These are phyloP conservation scores for Linyphia triangularis DNA, from an alignment of 2,888 invertebrate species.

Conservation along the genomic window DNA sequence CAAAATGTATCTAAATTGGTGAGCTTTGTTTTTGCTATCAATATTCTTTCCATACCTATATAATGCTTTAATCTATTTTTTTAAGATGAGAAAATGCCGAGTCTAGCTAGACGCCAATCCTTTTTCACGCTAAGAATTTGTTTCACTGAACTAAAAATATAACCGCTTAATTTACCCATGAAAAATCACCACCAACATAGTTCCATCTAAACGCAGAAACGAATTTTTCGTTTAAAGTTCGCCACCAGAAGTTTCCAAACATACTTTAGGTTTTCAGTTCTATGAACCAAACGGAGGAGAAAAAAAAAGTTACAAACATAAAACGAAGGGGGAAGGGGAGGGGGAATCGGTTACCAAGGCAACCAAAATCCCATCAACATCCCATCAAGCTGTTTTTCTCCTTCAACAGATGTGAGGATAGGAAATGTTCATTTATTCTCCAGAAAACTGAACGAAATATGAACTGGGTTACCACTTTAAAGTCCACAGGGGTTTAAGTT, in stretches of 20 bases:
- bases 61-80: no score
- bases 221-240: neutral
- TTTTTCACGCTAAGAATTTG: no score
- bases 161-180: no score
- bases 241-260: neutral
- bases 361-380: constrained; percentile 52
- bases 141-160: no score
- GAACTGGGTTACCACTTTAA: constrained; percentile 23
- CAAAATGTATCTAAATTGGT: no score
- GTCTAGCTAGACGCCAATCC: no score
- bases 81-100: no score
- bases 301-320: constrained; percentile 1
- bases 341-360: constrained; percentile 5
- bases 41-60: no score
- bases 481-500: neutral
- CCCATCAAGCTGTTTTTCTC: constrained; percentile 48
- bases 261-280: constrained; percentile 29
- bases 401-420: neutral
- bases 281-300: neutral
- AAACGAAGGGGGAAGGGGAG: neutral
- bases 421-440: constrained; percentile 34
- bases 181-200: neutral
- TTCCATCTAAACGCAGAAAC: neutral
- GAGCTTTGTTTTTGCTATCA: no score
- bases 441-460: neutral